These are phyloP conservation scores for Leontocebus nigricollis DNA, from an alignment of 2,797 vertebrate genomes.

Conservation along the genomic window DNA sequence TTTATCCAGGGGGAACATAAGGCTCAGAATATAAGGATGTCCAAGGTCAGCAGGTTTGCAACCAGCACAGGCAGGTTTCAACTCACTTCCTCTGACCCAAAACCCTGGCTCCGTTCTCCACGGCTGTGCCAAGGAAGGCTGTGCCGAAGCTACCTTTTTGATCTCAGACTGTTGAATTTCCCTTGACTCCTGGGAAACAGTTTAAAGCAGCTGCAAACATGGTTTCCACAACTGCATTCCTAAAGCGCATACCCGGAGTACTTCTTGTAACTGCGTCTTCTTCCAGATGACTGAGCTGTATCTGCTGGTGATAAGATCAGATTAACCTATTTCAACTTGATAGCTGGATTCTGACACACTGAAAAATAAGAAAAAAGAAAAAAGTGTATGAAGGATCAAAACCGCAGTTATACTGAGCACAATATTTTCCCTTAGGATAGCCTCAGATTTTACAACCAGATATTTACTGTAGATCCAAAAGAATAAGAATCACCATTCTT, in stretches of 20 bases:
- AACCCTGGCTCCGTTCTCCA: neutral
- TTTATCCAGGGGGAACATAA: neutral
- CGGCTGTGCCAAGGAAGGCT: neutral
- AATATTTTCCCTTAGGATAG: neutral
- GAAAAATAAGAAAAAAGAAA: neutral
- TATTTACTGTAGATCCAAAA: constrained; percentile 21
- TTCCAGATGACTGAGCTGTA: neutral
- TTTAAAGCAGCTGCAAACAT: neutral
- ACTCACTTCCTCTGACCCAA: neutral
- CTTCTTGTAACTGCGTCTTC: neutral
- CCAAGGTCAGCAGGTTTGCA: neutral
- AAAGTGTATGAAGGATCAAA: neutral
- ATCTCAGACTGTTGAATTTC: constrained; percentile 11
- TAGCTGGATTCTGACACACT: constrained; percentile 29
- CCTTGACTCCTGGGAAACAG: neutral
- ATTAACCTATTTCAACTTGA: constrained; percentile 51
- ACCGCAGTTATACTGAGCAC: neutral
- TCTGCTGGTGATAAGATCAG: neutral
- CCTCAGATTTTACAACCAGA: neutral
- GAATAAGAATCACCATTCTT: neutral
- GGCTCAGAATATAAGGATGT: neutral
- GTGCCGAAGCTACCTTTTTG: neutral
- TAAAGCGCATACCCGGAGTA: neutral
- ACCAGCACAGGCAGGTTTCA: neutral
- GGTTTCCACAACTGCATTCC: neutral